A percentile compares a stretch with the other conserved stretches of the same genome.
Conservation (phyloP, 2,113 vertebrate genomes). For the Strigops habroptila region DNA sequence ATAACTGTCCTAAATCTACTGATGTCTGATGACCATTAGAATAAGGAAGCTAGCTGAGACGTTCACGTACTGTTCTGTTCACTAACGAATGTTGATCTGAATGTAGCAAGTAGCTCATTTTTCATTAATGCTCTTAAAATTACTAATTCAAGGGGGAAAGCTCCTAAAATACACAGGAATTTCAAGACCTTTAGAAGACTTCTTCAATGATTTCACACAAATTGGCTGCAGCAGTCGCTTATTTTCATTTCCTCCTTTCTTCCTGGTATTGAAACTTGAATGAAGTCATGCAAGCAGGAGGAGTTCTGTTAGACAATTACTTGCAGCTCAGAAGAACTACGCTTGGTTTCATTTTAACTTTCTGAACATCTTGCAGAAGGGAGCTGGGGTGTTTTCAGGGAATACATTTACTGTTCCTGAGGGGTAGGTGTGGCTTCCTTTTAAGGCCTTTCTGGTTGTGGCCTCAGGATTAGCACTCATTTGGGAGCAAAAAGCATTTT, state of each 20-base stretch:
- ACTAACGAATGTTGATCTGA: neutral
- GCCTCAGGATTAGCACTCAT: neutral
- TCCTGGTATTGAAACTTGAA: neutral
- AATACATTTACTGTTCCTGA: neutral
- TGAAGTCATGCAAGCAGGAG: neutral
- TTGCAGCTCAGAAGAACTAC: neutral
- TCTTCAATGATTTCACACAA: neutral
- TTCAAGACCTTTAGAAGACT: neutral
- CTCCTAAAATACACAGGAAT: neutral
- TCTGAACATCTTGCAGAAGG: neutral
- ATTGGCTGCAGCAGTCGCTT: neutral
- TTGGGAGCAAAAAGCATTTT: neutral
- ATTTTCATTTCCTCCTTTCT: neutral
- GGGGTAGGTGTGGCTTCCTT: neutral
- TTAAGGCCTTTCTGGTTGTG: neutral
- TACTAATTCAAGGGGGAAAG: neutral
- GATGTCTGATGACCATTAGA: neutral
- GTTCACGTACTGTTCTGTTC: neutral
- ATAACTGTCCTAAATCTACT: neutral
- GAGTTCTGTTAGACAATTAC: neutral
- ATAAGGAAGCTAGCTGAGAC: neutral
- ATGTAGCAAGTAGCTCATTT: neutral
- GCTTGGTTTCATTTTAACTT: neutral
- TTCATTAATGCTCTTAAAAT: neutral
- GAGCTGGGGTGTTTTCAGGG: neutral